Evolutionary conservation across 2,113 vertebrate species (phyloP), one percentile per base, ranked within the genome.

Genomic region (Notechis scutatus): DNA sequence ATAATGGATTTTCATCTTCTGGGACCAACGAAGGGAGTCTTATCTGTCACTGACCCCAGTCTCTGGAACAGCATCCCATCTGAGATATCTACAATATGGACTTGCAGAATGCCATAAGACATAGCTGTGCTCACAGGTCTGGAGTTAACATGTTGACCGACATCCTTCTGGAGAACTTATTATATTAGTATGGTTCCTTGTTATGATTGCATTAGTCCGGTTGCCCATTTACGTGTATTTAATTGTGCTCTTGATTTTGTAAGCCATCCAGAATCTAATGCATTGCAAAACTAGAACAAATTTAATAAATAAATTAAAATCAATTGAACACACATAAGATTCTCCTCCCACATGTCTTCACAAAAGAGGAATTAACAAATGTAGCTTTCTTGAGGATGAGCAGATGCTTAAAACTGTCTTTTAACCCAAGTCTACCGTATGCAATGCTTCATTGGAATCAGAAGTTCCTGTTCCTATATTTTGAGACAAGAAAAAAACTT

Each of bases 401-500:
- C 12, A 0, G 3, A 95, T 64, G 89, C 90, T 89, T 87, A 94
- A 94, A 95, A 85, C 92, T 92, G 34, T 93, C 88, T 88, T 42
- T 87, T 57, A 21, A 50, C 39, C 29, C 93, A 85, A 90, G 34
- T 74, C 12, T 52, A 54, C 81, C 59, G 91, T 18, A 47, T 34
- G 93, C 26, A 95, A 89, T 94, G 50, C 42, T 91, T 1, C 69
- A 57, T 89, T 93, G 64, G 93, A 87, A 21, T 90, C 95, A 94
- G 92, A 91, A 34, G 3, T 92, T 69, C 61, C 18, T 90, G 15
- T 50, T 52, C 52, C 24, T 92, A 20, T 54, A 61, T 29, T 95
- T 59, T 57, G 24, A 69, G 91, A 85, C 29, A 95, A 47, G 47
- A 96, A 59, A 92, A 74, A 95, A 96, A 64, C 91, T 24, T 87